Conservation (phyloP, 2,113 vertebrate genomes). For the Rhabdornis inornatus region DNA sequence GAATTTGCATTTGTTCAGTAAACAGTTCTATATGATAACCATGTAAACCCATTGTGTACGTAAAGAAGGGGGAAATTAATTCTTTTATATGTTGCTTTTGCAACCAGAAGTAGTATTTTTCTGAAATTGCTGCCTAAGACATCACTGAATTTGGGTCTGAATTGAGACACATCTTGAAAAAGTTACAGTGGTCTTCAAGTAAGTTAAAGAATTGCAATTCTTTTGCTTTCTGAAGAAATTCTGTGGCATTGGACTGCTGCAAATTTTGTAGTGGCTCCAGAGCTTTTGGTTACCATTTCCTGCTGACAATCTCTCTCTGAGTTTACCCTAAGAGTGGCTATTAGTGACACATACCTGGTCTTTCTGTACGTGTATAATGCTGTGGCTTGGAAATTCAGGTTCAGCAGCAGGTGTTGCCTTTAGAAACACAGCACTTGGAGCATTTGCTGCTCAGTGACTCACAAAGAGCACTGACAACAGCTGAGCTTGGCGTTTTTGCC, state of each 20-base stretch:
- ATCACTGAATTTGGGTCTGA: background rate
- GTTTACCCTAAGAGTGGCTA: background rate
- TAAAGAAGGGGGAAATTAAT: background rate
- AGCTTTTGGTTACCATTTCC: background rate
- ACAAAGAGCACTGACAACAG: background rate
- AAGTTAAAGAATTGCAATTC: background rate
- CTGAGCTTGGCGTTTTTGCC: background rate
- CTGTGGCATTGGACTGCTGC: background rate
- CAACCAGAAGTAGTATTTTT: background rate
- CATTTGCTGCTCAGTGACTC: background rate
- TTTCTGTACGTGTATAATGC: background rate
- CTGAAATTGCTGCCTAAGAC: background rate
- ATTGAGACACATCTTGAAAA: background rate
- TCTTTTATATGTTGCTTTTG: background rate
- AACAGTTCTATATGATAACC: background rate
- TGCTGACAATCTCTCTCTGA: background rate
- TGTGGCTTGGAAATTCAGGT: background rate
- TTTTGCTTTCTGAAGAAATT: background rate
- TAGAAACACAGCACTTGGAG: background rate
- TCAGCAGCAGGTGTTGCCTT: background rate
- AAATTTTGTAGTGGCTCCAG: background rate
- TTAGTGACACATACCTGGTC: background rate
- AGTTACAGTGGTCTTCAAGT: background rate
- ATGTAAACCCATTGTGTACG: background rate
- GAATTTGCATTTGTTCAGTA: background rate